phyloP scores from a whole-genome alignment of 2,113 vertebrate species.

The Percina caprodes region DNA sequence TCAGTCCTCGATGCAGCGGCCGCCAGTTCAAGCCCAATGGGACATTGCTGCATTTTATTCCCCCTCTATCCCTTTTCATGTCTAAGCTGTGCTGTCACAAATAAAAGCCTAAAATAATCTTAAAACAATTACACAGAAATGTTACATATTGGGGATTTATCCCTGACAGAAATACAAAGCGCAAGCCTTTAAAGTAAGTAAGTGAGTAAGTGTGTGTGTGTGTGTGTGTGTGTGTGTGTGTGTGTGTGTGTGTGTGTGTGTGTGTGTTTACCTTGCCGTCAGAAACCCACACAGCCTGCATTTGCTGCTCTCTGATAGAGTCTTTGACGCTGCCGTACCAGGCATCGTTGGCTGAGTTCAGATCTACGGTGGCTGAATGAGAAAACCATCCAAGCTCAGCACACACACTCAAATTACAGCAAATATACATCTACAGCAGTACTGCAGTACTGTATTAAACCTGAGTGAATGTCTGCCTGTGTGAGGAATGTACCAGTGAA shows the following conservation, averaged over 20 bases:
- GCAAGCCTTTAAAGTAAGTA: background rate
- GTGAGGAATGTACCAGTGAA: conserved; percentile 85
- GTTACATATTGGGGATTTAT: background rate
- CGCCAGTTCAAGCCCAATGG: too few species aligned
- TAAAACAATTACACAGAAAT: background rate
- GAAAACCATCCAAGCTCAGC: background rate
- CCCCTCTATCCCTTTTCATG: too few species aligned
- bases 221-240: background rate
- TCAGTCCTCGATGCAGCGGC: too few species aligned
- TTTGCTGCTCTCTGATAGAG: conserved; percentile 89
- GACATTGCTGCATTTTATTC: too few species aligned
- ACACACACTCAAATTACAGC: background rate
- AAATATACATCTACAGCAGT: background rate
- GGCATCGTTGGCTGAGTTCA: conserved; percentile 91
- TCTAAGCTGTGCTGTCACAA: too few species aligned
- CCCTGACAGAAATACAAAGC: background rate
- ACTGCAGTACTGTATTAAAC: background rate
- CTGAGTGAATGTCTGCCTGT: background rate
- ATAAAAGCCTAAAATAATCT: too few species aligned
- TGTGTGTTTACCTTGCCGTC: conserved; percentile 90
- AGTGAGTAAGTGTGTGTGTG: too few species aligned
- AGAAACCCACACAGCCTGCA: conserved; percentile 92
- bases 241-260: background rate
- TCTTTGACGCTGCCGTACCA: conserved; percentile 95
- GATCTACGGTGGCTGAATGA: conserved; percentile 86